Conservation (phyloP, 1,140 invertebrate species). For the Diorhabda carinulata region DNA sequence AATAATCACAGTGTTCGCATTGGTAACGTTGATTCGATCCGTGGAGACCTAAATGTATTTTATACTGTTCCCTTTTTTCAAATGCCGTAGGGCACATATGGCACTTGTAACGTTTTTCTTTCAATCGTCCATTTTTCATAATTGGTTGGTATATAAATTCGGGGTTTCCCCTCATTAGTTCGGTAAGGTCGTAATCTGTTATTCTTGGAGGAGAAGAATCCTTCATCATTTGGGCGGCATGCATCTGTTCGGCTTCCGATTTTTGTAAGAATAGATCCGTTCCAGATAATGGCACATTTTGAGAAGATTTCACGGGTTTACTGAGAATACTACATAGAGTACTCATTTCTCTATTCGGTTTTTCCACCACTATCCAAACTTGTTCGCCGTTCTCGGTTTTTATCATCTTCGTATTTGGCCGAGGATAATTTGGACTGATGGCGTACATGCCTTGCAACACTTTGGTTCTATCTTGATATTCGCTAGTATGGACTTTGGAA, state of each 20-base stretch:
- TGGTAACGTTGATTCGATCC: conserved; percentile 78
- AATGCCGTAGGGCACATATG: conserved; percentile 85
- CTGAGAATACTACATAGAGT: conserved; percentile 28
- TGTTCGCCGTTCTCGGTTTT: conserved; percentile 42
- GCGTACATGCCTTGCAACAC: conserved; percentile 64
- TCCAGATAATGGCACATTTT: conserved; percentile 57
- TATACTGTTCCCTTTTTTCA: conserved; percentile 80
- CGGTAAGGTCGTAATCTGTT: conserved; percentile 61
- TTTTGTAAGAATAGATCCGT: conserved; percentile 60
- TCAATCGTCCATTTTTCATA: conserved; percentile 67
- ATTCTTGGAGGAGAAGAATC: conserved; percentile 18
- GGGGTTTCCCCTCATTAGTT: conserved; percentile 65
- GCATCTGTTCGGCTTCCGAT: conserved; percentile 53
- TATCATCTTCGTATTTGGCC: conserved; percentile 50
- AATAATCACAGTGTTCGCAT: conserved; percentile 84
- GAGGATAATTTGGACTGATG: conserved; percentile 58
- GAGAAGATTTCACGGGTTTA: conserved; percentile 43
- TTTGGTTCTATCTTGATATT: conserved; percentile 77
- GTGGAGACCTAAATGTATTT: conserved; percentile 77
- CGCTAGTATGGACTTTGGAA: conserved; percentile 70
- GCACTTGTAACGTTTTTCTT: conserved; percentile 77
- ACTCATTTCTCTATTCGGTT: conserved; percentile 21
- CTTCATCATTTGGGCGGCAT: conserved; percentile 21
- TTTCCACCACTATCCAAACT: conserved; percentile 56
- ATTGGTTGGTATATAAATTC: conserved; percentile 74